phyloP scores from a whole-genome alignment of 2,797 vertebrate species.

The Aulostomus chinensis region DNA sequence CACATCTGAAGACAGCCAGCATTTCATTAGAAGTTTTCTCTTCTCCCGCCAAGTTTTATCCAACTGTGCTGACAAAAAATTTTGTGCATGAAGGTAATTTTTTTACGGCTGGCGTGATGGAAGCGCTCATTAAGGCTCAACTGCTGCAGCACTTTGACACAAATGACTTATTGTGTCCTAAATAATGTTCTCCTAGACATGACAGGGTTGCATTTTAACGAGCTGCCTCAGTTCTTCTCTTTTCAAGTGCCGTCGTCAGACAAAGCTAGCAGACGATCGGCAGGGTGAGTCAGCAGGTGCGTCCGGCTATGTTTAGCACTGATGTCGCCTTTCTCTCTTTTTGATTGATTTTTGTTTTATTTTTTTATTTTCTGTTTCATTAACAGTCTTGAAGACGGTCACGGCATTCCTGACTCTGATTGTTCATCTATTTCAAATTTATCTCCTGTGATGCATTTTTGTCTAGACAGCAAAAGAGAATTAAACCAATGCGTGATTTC shows the following conservation, averaged over 20 bases:
- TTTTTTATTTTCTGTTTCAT: constrained; percentile 15
- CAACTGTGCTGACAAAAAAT: neutral
- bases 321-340: constrained; percentile 29
- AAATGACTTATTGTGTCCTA: constrained; percentile 36
- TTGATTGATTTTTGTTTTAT: constrained; percentile 23
- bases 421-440: constrained; percentile 10
- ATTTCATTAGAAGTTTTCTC: neutral
- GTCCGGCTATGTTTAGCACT: neutral
- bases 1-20: neutral
- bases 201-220: constrained; percentile 47
- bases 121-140: constrained; percentile 36
- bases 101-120: no score
- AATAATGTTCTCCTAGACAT: constrained; percentile 38
- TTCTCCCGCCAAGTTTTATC: neutral
- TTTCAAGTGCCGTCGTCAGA: no score
- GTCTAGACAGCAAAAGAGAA: constrained; percentile 14
- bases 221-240: constrained; percentile 10
- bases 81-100: no score
- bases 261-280: no score
- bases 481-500: no score
- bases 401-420: constrained; percentile 40
- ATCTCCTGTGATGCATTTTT: constrained; percentile 4
- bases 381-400: neutral
- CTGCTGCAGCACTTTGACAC: constrained; percentile 28
- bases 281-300: no score